These are phyloP conservation scores for Sinocyclocheilus anophthalmus DNA, from an alignment of 2,113 vertebrate species.

Conservation along the genomic window DNA sequence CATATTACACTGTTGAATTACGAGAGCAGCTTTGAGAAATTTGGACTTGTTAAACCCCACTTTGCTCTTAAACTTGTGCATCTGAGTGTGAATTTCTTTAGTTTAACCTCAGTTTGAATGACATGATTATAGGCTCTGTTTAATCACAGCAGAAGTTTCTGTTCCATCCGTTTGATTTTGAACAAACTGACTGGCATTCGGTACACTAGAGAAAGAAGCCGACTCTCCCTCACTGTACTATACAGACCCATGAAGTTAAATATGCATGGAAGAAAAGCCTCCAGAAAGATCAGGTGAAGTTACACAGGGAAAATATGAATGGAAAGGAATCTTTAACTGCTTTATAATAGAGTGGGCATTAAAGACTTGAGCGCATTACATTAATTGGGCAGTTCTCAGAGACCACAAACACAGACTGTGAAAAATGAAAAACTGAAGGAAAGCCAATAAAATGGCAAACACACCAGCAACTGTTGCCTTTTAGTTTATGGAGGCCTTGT, in stretches of 20 bases:
- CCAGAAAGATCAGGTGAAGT: background rate
- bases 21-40: background rate
- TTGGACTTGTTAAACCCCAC: slow-evolving; percentile 20
- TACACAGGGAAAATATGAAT: background rate
- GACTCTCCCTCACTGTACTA: background rate
- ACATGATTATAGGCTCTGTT: slow-evolving; percentile 36
- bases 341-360: slow-evolving; percentile 63
- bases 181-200: background rate
- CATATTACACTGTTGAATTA: background rate
- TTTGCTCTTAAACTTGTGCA: background rate
- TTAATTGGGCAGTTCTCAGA: slow-evolving; percentile 71
- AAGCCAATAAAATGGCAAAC: slow-evolving; percentile 67
- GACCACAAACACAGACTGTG: slow-evolving; percentile 60
- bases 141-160: slow-evolving; percentile 4
- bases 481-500: slow-evolving; percentile 74
- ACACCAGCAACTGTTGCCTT: slow-evolving; percentile 70
- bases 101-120: background rate
- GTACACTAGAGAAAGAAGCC: background rate
- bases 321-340: slow-evolving; percentile 73
- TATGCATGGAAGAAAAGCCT: slow-evolving; percentile 9
- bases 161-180: background rate
- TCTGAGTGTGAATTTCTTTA: slow-evolving; percentile 17
- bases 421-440: slow-evolving; percentile 71
- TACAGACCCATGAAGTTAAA: background rate
- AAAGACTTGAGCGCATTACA: slow-evolving; percentile 76